Base-by-base conservation (phyloP, 2,888 invertebrate species). In the Eupelmus urozonus region DNA sequence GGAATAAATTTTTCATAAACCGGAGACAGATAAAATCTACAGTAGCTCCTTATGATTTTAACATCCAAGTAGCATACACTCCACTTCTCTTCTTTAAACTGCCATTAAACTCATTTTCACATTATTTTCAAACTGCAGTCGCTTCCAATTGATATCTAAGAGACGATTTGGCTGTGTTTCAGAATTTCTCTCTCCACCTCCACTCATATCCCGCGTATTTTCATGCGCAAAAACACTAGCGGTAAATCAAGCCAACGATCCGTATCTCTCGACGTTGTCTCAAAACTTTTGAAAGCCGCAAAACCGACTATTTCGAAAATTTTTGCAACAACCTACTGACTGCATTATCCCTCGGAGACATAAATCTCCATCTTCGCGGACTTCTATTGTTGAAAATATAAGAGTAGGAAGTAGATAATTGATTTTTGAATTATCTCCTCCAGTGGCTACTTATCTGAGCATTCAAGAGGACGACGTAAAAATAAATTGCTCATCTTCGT, bases 141-240 rank as follows among this genome's bases (percentile, higher is more conserved):
- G 45, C 16, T 40, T 9, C 29, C 66, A 74, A 74, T 74, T 66
- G 74, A 74, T 74, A 74, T 49, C 74, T 49, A 51, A 74, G 40
- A 59, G 66, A 59, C 59, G 74, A 66, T 66, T 74, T 74, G 74
- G 74, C 74, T 59, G 65, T 59, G 74, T 74, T 74, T 74, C 74
- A 74, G 66, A 74, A 74, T 29, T 34, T 23, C 60, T 40, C 53
- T 23, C 20, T 40, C 55, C 23, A 23, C 13, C 29, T 16, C 51
- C 20, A 7, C 16, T 27, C 59, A 66, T 66, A 20, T 57, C 18
- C 16, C 2, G 13, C 29, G 18, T 60, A 60, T 45, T 59, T 59
- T 74, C 49, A 66, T 74, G 59, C 45, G 13, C 27, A 57, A 65
- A n/a, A 57, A 63, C 65, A 73, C 65, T 9, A 13, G 55, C 65